phyloP scores from a whole-genome alignment of 1,140 invertebrate species.

The Drosophila nikananu region DNA sequence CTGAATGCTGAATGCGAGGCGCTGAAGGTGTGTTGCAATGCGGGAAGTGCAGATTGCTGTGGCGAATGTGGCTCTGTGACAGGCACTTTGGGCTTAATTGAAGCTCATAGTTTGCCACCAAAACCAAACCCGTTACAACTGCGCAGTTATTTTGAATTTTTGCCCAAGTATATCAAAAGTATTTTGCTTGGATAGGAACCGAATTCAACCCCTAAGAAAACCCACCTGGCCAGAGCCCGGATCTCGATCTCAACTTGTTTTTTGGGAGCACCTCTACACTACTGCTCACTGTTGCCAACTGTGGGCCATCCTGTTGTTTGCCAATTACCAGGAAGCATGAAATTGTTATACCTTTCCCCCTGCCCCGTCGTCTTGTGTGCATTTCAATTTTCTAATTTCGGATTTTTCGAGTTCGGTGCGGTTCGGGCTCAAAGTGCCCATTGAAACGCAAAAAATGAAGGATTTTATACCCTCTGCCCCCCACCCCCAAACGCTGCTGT shows the following conservation, averaged over 20 bases:
- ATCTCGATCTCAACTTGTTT: conserved; percentile 58
- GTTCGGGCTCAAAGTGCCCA: conserved; percentile 69
- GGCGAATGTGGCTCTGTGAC: conserved; percentile 20
- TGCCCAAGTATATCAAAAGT: neutral
- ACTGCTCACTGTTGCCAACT: conserved; percentile 54
- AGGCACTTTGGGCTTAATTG: conserved; percentile 40
- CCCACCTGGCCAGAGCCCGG: conserved; percentile 56
- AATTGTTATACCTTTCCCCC: conserved; percentile 54
- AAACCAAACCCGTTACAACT: conserved; percentile 65
- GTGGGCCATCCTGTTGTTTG: conserved; percentile 53
- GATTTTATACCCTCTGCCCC: conserved; percentile 58
- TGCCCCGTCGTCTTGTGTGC: neutral
- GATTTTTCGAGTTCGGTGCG: conserved; percentile 48
- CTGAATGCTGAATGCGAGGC: conserved; percentile 1
- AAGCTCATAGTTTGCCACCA: conserved; percentile 37
- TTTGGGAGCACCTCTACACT: conserved; percentile 14
- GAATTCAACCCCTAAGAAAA: conserved; percentile 49
- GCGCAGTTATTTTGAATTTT: conserved; percentile 54
- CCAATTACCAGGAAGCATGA: conserved; percentile 80
- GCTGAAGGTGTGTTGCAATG: conserved; percentile 35
- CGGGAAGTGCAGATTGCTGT: conserved; percentile 12
- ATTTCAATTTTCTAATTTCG: conserved; percentile 77
- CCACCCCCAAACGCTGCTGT: neutral
- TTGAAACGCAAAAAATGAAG: conserved; percentile 81
- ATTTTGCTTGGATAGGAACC: conserved; percentile 24